Percentiles rank a stretch among this genome's conserved stretches.
These are phyloP conservation scores for Anguilla marmorata DNA, from an alignment of 2,797 vertebrate genomes.

Conservation along the genomic window DNA sequence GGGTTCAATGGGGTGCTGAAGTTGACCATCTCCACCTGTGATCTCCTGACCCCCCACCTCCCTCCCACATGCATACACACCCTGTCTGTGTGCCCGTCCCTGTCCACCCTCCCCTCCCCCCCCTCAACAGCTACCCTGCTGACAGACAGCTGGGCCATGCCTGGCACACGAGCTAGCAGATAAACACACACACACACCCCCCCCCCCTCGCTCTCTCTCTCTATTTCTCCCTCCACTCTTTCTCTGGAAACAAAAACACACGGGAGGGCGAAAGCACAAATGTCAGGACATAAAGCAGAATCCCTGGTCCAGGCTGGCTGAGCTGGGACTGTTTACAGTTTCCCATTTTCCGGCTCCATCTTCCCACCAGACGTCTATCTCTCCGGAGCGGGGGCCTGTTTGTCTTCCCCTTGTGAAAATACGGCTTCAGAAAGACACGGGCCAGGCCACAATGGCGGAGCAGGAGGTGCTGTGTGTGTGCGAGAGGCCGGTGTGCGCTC, in stretches of 20 bases:
- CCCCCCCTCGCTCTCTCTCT: background rate
- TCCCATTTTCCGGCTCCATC: slow-evolving; percentile 9
- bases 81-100: background rate
- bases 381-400: background rate
- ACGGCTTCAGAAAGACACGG: background rate
- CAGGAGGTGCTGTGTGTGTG: background rate
- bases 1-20: background rate
- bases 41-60: background rate
- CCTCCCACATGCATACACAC: background rate
- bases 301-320: background rate
- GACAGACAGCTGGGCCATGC: background rate
- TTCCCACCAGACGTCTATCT: slow-evolving; percentile 1
- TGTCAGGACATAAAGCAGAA: slow-evolving; percentile 25
- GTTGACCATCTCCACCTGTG: background rate
- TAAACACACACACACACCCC: background rate
- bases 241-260: slow-evolving; percentile 28
- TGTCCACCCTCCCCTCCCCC: background rate
- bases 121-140: background rate
- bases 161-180: background rate
- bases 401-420: slow-evolving; percentile 20
- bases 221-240: background rate
- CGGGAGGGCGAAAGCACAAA: background rate
- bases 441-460: background rate
- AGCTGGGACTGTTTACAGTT: slow-evolving; percentile 6
- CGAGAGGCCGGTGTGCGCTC: background rate